phyloP scores from a whole-genome alignment of 2,113 vertebrate species.

The Catagonus wagneri region DNA sequence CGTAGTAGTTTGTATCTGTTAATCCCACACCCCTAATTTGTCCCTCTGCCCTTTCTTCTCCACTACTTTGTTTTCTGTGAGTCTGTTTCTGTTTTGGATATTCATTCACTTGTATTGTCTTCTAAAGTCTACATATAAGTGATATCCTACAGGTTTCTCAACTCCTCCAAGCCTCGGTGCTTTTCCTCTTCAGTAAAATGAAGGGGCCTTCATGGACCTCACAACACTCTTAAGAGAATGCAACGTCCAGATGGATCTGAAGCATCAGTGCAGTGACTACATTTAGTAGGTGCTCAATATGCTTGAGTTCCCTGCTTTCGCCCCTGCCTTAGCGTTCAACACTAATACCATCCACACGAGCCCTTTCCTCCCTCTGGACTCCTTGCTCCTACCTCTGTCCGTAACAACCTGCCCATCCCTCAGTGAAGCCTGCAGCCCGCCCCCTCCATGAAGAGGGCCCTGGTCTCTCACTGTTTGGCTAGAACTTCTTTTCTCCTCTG shows the following conservation, averaged over 20 bases:
- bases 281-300: background rate
- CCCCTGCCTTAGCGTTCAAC: background rate
- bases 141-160: background rate
- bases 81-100: too few species aligned
- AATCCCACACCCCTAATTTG: too few species aligned
- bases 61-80: too few species aligned
- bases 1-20: too few species aligned
- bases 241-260: background rate
- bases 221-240: background rate
- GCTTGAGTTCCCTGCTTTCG: background rate
- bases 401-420: background rate
- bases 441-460: background rate
- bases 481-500: background rate
- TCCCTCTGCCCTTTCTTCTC: too few species aligned
- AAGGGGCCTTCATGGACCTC: background rate
- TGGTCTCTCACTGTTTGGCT: background rate
- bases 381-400: background rate
- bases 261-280: background rate
- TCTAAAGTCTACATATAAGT: too few species aligned
- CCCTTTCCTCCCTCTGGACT: background rate
- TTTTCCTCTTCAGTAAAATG: background rate
- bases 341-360: background rate
- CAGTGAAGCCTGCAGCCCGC: background rate
- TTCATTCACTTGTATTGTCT: too few species aligned
- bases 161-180: background rate